These are phyloP conservation scores for Parus major DNA, from an alignment of 2,113 vertebrate genomes.

Conservation along the genomic window DNA sequence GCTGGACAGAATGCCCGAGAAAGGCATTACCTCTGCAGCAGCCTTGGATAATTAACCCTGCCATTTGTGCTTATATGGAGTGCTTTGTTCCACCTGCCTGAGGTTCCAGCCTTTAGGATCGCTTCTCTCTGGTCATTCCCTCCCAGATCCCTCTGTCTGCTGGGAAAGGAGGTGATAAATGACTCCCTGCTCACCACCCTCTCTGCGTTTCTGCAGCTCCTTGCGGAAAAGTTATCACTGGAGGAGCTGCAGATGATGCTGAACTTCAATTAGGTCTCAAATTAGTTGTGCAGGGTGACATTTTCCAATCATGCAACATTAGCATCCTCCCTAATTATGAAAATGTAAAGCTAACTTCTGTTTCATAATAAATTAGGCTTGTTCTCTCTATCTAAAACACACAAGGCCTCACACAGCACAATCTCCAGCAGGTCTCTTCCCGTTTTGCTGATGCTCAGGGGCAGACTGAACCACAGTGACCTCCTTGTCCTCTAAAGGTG, in stretches of 20 bases:
- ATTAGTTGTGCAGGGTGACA: slow-evolving; percentile 74
- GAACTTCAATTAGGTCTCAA: slow-evolving; percentile 72
- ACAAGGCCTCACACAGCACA: neutral
- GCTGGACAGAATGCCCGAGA: neutral
- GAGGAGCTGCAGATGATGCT: slow-evolving; percentile 55
- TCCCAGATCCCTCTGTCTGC: neutral
- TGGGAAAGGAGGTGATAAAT: slow-evolving; percentile 49
- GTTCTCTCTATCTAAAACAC: neutral
- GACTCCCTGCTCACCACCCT: neutral
- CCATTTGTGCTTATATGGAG: neutral
- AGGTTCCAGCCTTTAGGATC: neutral
- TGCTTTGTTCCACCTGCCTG: slow-evolving; percentile 1
- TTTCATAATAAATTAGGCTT: slow-evolving; percentile 66
- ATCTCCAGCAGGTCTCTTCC: neutral
- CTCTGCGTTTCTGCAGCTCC: neutral
- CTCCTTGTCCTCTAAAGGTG: neutral
- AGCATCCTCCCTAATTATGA: slow-evolving; percentile 74
- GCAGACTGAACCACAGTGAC: neutral
- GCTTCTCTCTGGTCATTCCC: slow-evolving; percentile 31
- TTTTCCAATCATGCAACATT: slow-evolving; percentile 77
- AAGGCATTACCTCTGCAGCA: neutral
- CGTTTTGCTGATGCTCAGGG: neutral
- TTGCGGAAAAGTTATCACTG: slow-evolving; percentile 29
- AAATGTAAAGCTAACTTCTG: slow-evolving; percentile 63
- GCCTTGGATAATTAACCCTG: slow-evolving; percentile 13